Percentiles rank a stretch among this genome's conserved stretches.
phyloP scores from a whole-genome alignment of 2,888 invertebrate species.

The Keiferia lycopersicella region DNA sequence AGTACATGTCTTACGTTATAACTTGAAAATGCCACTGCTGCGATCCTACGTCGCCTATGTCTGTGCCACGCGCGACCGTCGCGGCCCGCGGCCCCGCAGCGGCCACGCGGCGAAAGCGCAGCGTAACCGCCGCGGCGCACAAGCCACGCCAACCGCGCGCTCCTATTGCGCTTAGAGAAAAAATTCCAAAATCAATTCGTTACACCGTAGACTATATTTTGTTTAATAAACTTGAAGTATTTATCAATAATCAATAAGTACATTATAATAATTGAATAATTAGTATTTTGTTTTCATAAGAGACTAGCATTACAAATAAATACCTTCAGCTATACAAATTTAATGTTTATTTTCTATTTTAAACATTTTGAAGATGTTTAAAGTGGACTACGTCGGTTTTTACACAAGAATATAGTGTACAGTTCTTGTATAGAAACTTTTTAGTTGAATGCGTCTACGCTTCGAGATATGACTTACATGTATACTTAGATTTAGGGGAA shows the following conservation, averaged over 20 bases:
- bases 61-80: conserved; percentile 40
- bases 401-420: conserved; percentile 62
- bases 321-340: conserved; percentile 81
- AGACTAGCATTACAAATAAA: conserved; percentile 82
- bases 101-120: conserved; percentile 21
- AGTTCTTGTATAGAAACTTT: conserved; percentile 67
- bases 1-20: conserved; percentile 77
- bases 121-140: conserved; percentile 31
- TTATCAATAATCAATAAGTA: conserved; percentile 81
- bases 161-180: conserved; percentile 74
- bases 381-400: conserved; percentile 75
- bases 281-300: conserved; percentile 80
- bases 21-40: conserved; percentile 79
- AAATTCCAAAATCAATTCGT: conserved; percentile 78
- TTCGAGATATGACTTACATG: conserved; percentile 80
- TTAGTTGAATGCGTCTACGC: conserved; percentile 74
- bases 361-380: conserved; percentile 79
- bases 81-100: conserved; percentile 30
- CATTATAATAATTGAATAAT: conserved; percentile 82
- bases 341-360: conserved; percentile 77
- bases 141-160: conserved; percentile 43
- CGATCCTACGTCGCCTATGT: conserved; percentile 75
- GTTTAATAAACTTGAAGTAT: conserved; percentile 81
- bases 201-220: conserved; percentile 79
- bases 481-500: conserved; percentile 78